phyloP scores from a whole-genome alignment of 2,113 vertebrate genomes.

The Seriola aureovittata region DNA sequence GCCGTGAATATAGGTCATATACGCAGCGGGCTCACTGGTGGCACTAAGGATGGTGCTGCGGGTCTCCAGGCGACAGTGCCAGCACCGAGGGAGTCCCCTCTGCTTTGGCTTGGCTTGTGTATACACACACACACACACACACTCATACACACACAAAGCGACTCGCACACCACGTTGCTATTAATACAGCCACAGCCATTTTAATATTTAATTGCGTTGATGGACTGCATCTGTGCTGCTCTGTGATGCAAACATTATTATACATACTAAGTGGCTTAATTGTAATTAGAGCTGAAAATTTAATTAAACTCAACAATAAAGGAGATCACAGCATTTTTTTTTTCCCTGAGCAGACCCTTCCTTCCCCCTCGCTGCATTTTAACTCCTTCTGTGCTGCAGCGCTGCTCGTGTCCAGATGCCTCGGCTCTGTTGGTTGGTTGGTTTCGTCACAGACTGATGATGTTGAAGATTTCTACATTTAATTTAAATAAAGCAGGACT shows the following conservation, averaged over 20 bases:
- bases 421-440: background rate
- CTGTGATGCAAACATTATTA: conserved; percentile 90
- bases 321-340: conserved; percentile 73
- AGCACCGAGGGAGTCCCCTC: conserved; percentile 72
- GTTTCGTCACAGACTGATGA: background rate
- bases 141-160: conserved; percentile 48
- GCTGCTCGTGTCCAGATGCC: conserved; percentile 27
- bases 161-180: conserved; percentile 75
- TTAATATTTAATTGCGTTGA: conserved; percentile 90
- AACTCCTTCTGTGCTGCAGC: conserved; percentile 52
- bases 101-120: conserved; percentile 51
- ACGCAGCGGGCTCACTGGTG: conserved; percentile 71
- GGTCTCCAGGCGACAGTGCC: conserved; percentile 76
- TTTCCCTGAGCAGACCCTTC: conserved; percentile 43
- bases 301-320: conserved; percentile 88
- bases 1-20: conserved; percentile 86
- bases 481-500: background rate
- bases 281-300: conserved; percentile 90
- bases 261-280: conserved; percentile 90
- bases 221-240: conserved; percentile 90
- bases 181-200: conserved; percentile 88
- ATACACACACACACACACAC: conserved; percentile 39
- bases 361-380: conserved; percentile 58
- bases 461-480: background rate
- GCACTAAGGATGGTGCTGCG: conserved; percentile 76